These are phyloP conservation scores for Neotoma lepida DNA, from an alignment of 2,113 vertebrate species.

Conservation along the genomic window DNA sequence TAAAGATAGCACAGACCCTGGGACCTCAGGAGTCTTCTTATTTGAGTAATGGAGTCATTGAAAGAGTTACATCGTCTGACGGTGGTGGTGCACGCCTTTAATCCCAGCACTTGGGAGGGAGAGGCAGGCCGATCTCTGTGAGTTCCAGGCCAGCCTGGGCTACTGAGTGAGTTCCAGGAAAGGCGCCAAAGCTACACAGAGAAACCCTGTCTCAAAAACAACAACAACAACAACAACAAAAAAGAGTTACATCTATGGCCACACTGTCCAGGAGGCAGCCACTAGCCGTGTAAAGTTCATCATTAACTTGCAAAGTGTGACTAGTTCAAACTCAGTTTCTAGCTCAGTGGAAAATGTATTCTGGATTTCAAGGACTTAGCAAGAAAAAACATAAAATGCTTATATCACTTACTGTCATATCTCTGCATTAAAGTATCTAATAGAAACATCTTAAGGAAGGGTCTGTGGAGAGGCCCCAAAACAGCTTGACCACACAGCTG, in stretches of 20 bases:
- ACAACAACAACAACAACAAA: too few relatives aligned
- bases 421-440: background rate
- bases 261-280: fast-evolving
- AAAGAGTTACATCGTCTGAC: background rate
- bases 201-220: too few relatives aligned
- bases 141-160: too few relatives aligned
- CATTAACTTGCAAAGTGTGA: background rate
- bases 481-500: too few relatives aligned
- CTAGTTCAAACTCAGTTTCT: background rate
- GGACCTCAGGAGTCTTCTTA: background rate
- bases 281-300: background rate
- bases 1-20: background rate
- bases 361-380: background rate
- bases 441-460: background rate
- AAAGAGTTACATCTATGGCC: background rate
- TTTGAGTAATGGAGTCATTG: background rate
- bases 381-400: background rate
- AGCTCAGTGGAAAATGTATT: background rate
- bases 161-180: too few relatives aligned
- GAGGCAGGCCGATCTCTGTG: too few relatives aligned
- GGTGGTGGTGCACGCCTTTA: too few relatives aligned
- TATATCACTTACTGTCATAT: background rate
- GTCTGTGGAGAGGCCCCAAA: too few relatives aligned
- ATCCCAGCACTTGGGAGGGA: too few relatives aligned
- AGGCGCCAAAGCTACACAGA: too few relatives aligned